Evolutionary conservation across 2,888 invertebrate species (phyloP).

Genomic region (Portevinia maculata): DNA sequence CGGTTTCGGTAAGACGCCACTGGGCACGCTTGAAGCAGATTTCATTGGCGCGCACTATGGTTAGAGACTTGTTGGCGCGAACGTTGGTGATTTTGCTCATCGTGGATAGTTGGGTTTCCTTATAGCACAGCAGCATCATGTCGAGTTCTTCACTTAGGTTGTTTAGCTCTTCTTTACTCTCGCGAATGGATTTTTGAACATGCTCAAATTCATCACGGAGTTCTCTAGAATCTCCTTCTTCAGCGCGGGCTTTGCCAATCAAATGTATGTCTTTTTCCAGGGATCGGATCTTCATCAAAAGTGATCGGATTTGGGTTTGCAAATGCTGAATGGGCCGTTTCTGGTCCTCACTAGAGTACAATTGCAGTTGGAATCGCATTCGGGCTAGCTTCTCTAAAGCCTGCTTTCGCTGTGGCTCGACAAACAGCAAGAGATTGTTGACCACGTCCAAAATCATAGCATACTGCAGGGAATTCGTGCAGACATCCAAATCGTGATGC

Average conservation of each 20-base stretch:
- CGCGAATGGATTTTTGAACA: conserved; percentile 87
- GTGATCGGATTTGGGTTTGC: conserved; percentile 90
- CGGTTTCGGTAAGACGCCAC: conserved; percentile 98
- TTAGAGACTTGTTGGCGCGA: conserved; percentile 88
- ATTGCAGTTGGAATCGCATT: conserved; percentile 96
- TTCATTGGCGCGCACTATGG: conserved; percentile 93
- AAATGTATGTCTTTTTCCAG: conserved; percentile 95
- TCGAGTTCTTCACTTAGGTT: conserved; percentile 96
- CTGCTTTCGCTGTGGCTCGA: conserved; percentile 97
- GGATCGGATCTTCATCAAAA: conserved; percentile 91
- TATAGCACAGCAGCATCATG: conserved; percentile 96
- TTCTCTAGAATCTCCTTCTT: conserved; percentile 86
- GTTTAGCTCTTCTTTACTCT: conserved; percentile 94
- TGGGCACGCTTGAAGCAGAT: conserved; percentile 99
- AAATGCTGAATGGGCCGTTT: conserved; percentile 94
- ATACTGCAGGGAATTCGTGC: conserved; percentile 97
- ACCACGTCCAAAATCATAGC: conserved; percentile 98
- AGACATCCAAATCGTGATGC: conserved; percentile 99
- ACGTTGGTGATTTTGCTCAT: conserved; percentile 86
- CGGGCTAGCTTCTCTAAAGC: conserved; percentile 92
- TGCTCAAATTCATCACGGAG: conserved; percentile 88
- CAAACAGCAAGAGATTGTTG: conserved; percentile 97
- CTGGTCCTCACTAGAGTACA: conserved; percentile 96
- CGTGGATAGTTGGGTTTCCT: conserved; percentile 88
- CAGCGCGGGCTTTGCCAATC: conserved; percentile 90